phyloP scores from a whole-genome alignment of 2,888 invertebrate genomes.

The Anthrax anthrax region DNA sequence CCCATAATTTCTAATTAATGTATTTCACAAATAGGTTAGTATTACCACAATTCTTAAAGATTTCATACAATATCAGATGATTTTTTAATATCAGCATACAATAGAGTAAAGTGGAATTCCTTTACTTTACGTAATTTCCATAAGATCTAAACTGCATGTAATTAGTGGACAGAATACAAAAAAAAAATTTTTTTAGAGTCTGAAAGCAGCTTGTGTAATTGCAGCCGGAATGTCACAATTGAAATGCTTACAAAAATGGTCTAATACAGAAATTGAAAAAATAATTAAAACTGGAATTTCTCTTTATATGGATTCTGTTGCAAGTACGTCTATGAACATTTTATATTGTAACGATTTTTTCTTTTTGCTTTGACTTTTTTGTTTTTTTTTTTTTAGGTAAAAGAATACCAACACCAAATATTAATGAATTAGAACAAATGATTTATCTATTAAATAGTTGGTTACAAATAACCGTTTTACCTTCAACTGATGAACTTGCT shows the following conservation, averaged over 20 bases:
- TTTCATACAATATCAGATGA: too few relatives aligned
- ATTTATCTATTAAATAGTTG: constrained; percentile 6
- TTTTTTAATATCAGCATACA: too few relatives aligned
- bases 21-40: too few relatives aligned
- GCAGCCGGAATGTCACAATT: constrained; percentile 11
- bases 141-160: too few relatives aligned
- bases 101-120: too few relatives aligned
- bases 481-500: constrained; percentile 5
- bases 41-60: too few relatives aligned
- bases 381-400: constrained; percentile 5
- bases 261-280: constrained; percentile 10
- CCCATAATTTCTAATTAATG: too few relatives aligned
- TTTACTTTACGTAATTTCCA: too few relatives aligned
- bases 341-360: not conserved
- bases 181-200: constrained; percentile 12
- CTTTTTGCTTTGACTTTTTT: not conserved
- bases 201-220: constrained; percentile 13
- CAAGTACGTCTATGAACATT: constrained; percentile 6
- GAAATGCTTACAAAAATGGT: constrained; percentile 9
- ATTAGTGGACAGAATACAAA: too few relatives aligned
- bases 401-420: constrained; percentile 7
- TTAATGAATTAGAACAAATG: constrained; percentile 10
- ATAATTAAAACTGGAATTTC: constrained; percentile 7
- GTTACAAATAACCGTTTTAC: constrained; percentile 9
- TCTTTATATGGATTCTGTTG: constrained; percentile 12